Base-by-base conservation (phyloP, 2,888 invertebrate genomes). In the Cenopis cana region DNA sequence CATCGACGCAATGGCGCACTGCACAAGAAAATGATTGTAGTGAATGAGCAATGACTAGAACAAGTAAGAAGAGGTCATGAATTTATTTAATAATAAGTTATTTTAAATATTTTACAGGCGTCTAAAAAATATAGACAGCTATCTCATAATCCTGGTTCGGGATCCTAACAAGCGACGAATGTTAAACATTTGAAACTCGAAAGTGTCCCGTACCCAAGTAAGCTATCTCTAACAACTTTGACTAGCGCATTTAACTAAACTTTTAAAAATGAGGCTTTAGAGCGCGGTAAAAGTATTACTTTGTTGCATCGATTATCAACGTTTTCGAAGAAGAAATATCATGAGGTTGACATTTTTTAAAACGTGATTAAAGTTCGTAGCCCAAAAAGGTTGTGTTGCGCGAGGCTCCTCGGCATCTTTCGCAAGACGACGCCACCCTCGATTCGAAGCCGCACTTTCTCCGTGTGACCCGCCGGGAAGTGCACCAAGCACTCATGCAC, bases 401-500 rank as follows among this genome's bases (percentile, higher is more conserved):
- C 76, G 78, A 80, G 65, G 62, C 73, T 60, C 74, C 74, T 76
- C 74, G 74, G 79, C 82, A 70, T 73, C 66, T 90, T 88, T 89
- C 90, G 89, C 84, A 90, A 90, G 86, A 79, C 86, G 87, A 86
- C 70, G 70, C 66, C 66, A 71, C 89, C 89, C 88, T 86, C 85
- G 81, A 79, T 80, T 79, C 79, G 82, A 74, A 80, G 79, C 76
- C 80, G 84, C 85, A 85, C 90, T 90, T 90, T 91, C 90, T 89
- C 89, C 85, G 79, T 79, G 79, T 81, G 82, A 83, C 80, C 79
- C 64, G 67, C n/a, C 81, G 79, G 82, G 83, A 88, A 85, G 84
- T 78, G 73, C 77, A 76, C 76, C 76, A 75, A 80, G 79, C 80
- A 82, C 75, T 24, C 46, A 46, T 80, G 79, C 80, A 82, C 77